Evolutionary conservation across 2,113 vertebrate genomes (phyloP), one percentile per base, ranked within the genome.

Genomic region (Scalopus aquaticus): DNA sequence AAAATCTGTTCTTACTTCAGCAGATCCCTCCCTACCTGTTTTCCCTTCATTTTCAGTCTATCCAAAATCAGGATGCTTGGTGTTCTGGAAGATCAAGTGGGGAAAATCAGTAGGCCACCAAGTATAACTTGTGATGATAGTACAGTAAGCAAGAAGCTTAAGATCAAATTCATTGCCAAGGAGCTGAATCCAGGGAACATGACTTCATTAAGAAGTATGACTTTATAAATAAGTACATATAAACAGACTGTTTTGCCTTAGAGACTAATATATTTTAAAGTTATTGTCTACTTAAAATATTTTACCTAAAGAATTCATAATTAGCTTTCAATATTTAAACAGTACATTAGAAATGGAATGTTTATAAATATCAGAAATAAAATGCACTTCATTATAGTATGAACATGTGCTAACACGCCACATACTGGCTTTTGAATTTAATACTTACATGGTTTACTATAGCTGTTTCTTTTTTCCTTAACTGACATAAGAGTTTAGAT

Each of bases 221-320:
- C 95, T 97, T 96, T 96, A 95, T 97, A 97, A 97, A 97, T 97
- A 97, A 94, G 94, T 84, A 74, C 90, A 91, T 88, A 93, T 96
- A 97, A 96, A 96, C 85, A 94, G 93, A 94, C 44, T 77, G 69
- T 54, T 96, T 83, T 96, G 96, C 97, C 97, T 96, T 83, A 83
- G 95, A 97, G 96, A 96, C 81, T 97, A 97, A 96, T 96, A 90
- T 93, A 95, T 97, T 97, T 97, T 83, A 95, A 95, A 97, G 97
- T 97, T 95, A 97, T 97, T 96, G 96, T 96, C 97, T 96, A 93
- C 95, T 97, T 97, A 95, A 97, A 97, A 97, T 94, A 97, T 96
- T 97, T 96, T 97, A 97, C 97, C 95, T 97, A 96, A 97, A 97
- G 93, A 95, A 96, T 96, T 97, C 92, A 96, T 78, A 97, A 97